phyloP scores from a whole-genome alignment of 2,797 vertebrate genomes.

The Chaenodraco wilsoni region DNA sequence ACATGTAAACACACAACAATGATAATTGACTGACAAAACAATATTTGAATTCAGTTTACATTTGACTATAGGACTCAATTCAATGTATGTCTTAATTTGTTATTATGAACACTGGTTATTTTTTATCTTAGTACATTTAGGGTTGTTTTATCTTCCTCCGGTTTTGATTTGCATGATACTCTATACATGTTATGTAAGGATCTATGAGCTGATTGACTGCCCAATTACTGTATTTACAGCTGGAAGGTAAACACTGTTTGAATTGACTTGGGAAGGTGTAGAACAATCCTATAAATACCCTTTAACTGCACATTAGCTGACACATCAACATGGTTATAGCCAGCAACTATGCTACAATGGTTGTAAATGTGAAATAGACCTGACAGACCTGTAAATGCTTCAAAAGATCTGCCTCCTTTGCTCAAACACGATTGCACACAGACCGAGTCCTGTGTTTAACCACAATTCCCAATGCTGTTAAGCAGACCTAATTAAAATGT shows the following conservation, averaged over 20 bases:
- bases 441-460: slow-evolving; percentile 16
- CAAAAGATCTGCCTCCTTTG: slow-evolving; percentile 16
- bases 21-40: background rate
- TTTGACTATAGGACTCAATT: background rate
- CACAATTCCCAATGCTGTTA: slow-evolving; percentile 1
- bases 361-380: slow-evolving; percentile 18
- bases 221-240: too few relatives aligned
- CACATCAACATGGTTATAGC: background rate
- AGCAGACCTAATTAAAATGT: slow-evolving; percentile 39
- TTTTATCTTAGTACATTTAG: background rate
- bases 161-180: too few relatives aligned
- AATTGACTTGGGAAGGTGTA: too few relatives aligned
- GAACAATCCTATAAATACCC: too few relatives aligned
- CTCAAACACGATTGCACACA: slow-evolving; percentile 7
- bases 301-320: slow-evolving; percentile 8
- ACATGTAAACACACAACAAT: background rate
- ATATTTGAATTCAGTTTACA: background rate
- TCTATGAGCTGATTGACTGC: too few relatives aligned
- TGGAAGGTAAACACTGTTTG: too few relatives aligned
- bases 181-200: too few relatives aligned
- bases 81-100: background rate
- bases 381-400: slow-evolving; percentile 22
- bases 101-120: background rate
- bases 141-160: too few relatives aligned
- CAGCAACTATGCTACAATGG: background rate